phyloP scores from a whole-genome alignment of 2,888 invertebrate genomes.

The Dasysyrphus albostriatus region DNA sequence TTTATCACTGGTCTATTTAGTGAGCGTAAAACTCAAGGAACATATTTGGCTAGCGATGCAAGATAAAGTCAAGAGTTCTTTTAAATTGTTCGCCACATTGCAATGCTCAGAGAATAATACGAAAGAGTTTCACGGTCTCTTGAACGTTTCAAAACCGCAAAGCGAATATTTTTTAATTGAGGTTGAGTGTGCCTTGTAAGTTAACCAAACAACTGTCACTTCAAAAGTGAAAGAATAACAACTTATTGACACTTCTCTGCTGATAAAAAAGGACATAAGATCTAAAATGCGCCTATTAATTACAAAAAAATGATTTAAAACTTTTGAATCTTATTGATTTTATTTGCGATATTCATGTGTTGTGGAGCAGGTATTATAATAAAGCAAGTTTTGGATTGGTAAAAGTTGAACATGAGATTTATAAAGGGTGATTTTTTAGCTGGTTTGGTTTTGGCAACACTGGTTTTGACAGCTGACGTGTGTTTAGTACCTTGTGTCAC shows the following conservation, averaged over 20 bases:
- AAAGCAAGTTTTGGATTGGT: neutral
- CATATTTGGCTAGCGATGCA: conserved; percentile 50
- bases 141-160: conserved; percentile 61
- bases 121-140: conserved; percentile 64
- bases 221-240: conserved; percentile 52
- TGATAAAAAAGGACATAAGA: neutral
- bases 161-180: conserved; percentile 72
- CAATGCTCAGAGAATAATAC: conserved; percentile 57
- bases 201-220: conserved; percentile 55
- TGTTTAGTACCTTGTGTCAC: no score
- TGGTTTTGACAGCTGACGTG: no score
- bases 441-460: no score
- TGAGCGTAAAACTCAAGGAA: conserved; percentile 35
- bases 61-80: conserved; percentile 66
- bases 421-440: no score
- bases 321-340: neutral
- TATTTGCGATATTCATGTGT: neutral
- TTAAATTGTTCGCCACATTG: conserved; percentile 67
- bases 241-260: conserved; percentile 59
- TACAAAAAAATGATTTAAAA: neutral
- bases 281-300: neutral
- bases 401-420: no score
- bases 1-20: conserved; percentile 33
- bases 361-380: neutral
- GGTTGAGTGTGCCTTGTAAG: conserved; percentile 55